phyloP scores from a whole-genome alignment of 2,888 invertebrate species.

The Bombylius major region DNA sequence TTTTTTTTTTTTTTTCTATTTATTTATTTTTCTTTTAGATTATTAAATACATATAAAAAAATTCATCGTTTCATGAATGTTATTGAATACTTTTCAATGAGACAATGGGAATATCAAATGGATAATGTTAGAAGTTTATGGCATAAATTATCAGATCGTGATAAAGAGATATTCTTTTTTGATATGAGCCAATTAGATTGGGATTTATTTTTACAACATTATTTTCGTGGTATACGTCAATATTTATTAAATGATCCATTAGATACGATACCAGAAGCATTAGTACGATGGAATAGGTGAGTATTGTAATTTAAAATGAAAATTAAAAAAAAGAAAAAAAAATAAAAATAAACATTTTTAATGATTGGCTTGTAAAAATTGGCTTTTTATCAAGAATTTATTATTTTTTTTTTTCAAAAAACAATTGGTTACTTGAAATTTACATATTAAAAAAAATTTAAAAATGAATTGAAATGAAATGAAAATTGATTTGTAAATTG shows the following conservation, averaged over 20 bases:
- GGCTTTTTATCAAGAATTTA: background rate
- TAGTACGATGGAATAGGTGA: slow-evolving; percentile 45
- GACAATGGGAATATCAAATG: slow-evolving; percentile 61
- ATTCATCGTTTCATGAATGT: slow-evolving; percentile 61
- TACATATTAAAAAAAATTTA: too few relatives aligned
- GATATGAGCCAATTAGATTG: slow-evolving; percentile 60
- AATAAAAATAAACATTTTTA: too few relatives aligned
- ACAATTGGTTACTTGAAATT: too few relatives aligned
- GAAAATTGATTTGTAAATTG: too few relatives aligned
- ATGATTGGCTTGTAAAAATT: background rate
- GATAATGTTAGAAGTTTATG: slow-evolving; percentile 47
- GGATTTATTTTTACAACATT: slow-evolving; percentile 53
- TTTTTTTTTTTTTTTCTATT: background rate
- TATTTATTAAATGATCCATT: slow-evolving; percentile 71
- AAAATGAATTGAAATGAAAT: too few relatives aligned
- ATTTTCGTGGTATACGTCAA: slow-evolving; percentile 57
- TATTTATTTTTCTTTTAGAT: slow-evolving; percentile 38
- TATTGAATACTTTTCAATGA: slow-evolving; percentile 65
- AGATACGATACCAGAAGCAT: slow-evolving; percentile 57
- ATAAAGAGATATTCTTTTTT: slow-evolving; percentile 55
- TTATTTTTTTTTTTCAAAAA: background rate
- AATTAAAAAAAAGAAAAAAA: background rate
- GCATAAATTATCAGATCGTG: slow-evolving; percentile 42
- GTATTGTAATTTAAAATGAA: background rate
- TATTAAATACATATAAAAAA: slow-evolving; percentile 60